Evolutionary conservation across 2,888 invertebrate genomes (phyloP), one percentile per base, ranked within the genome.

Genomic region (Eupithecia subumbrata): DNA sequence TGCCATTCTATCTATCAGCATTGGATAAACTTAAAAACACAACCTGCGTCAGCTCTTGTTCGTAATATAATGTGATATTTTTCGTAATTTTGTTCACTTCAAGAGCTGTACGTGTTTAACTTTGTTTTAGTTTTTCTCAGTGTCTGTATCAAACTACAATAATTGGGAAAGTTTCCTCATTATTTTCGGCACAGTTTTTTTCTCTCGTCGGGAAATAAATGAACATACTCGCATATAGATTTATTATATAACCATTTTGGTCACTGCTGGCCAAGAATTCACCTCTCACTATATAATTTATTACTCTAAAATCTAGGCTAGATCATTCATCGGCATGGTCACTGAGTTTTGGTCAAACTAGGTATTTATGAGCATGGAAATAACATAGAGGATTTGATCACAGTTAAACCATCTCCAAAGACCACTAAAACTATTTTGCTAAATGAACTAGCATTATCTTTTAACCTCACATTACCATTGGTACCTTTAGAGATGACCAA

Each of bases 121-220:
- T 89, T 89, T 85, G 85, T 83, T 81, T 64, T 45, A 75, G 60
- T 86, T 89, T 90, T 89, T 87, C 88, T 64, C 79, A 37, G 84
- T 76, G 85, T 90, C 89, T 74, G 72, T 73, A 87, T 86, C 85
- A 85, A 92, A 92, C 92, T 93, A 92, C 89, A 87, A 87, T 94
- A 94, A 94, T 94, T 94, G 94, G 92, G 85, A 90, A 94, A 94
- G 82, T 94, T 94, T 87, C 85, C 91, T 94, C 93, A 94, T 94
- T 94, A 94, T 92, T 92, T 92, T 91, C 79, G 89, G 86, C 80
- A 82, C 83, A 88, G 85, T 87, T 88, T 45, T n/a, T 56, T 87
- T 86, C 66, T 67, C 40, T 22, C 66, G 66, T 37, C 40, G 34
- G 12, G 66, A 60, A 14, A 14, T 25, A 25, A 14, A 14, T 60